Conservation (phyloP, 2,797 vertebrate species). For the Echeneis naucrates region DNA sequence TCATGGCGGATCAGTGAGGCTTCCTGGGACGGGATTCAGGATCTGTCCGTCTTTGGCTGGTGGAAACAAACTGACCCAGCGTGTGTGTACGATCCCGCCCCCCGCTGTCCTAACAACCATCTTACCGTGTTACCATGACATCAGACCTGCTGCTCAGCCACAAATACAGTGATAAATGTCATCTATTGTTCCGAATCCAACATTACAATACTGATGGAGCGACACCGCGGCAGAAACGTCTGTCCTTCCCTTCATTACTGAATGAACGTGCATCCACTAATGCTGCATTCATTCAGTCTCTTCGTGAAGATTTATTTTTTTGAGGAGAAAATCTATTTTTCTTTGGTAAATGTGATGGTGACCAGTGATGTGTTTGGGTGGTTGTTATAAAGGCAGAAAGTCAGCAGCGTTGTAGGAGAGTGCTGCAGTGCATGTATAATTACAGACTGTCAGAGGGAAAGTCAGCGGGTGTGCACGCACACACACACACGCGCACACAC, state of each 20-base stretch:
- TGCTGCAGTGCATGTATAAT: constrained; percentile 55
- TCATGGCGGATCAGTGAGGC: not conserved
- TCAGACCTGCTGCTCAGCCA: constrained; percentile 37
- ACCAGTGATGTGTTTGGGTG: constrained; percentile 21
- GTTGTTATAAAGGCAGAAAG: constrained; percentile 18
- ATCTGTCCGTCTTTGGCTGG: constrained; percentile 13
- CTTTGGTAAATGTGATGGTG: constrained; percentile 4
- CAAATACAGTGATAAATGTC: constrained; percentile 51
- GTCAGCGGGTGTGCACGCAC: constrained; percentile 45
- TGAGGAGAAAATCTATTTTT: not conserved
- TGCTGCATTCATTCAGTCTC: constrained; percentile 7
- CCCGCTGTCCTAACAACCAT: constrained; percentile 3
- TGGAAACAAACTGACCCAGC: constrained; percentile 11
- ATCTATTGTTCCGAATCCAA: constrained; percentile 45
- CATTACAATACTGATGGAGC: constrained; percentile 19
- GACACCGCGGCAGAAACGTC: not conserved
- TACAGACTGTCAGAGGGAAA: constrained; percentile 59
- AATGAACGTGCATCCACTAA: no score
- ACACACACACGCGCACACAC: not conserved
- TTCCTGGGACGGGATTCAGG: not conserved
- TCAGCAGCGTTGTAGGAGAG: constrained; percentile 18
- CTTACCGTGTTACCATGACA: constrained; percentile 61
- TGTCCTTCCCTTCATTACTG: constrained; percentile 15
- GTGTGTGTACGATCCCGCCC: constrained; percentile 17
- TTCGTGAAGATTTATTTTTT: not conserved